Evolutionary conservation across 2,888 invertebrate species (phyloP), one percentile per base, ranked within the genome.

Genomic region (Erebia aethiops): DNA sequence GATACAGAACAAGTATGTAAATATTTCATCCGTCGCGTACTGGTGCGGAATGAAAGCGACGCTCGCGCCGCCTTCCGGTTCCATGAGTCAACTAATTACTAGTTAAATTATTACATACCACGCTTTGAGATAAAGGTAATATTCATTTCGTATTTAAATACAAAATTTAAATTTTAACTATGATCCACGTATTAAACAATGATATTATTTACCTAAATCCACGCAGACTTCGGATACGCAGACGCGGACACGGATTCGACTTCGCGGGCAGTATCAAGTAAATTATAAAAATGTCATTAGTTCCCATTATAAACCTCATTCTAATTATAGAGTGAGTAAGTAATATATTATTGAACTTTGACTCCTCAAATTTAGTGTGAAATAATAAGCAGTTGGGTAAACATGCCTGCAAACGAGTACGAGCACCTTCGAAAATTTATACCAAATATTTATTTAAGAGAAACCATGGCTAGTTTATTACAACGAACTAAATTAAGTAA

Each of bases 81-180:
- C 52, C 67, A 60, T 66, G 56, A 66, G n/a, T 66, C 66, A 57
- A 66, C 66, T 66, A 66, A 66, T 66, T 66, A 66, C 43, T 21
- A 43, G 46, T 66, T 66, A 57, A 57, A 66, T 46, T 66, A 66
- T 41, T 35, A 35, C 35, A 13, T 41, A 54, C n/a, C 41, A 18
- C 56, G 56, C 43, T 63, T 51, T 51, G 14, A 64, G 54, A 54
- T 54, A 54, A 62, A 26, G 46, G 46, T 49, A 46, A 2, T 18
- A 54, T 35, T 35, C 5, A 35, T 35, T 7, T 35, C 35, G 46
- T 46, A 46, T 46, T 46, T 35, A 35, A 35, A 35, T 35, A 35
- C 35, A 35, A 35, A 35, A 7, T 7, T 35, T 35, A 7, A 46
- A 13, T 46, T 11, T 46, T 13, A 13, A 46, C 46, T 7, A 4